Evolutionary conservation across 1,140 invertebrate genomes (phyloP).

Genomic region (Drosophila truncata): DNA sequence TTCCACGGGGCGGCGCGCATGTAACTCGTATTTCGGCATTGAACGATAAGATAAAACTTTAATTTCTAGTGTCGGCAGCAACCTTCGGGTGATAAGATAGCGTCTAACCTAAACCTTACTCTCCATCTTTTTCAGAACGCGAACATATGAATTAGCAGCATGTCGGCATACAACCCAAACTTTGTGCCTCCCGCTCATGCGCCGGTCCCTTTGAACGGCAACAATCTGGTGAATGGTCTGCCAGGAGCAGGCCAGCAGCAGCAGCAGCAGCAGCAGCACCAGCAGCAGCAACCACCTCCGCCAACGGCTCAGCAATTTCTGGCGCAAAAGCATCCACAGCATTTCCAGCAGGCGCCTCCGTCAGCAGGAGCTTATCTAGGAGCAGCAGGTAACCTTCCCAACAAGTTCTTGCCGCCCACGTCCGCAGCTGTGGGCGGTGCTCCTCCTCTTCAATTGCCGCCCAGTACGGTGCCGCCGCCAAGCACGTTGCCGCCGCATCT

Average conservation of each 20-base stretch:
- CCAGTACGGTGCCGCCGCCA: constrained; percentile 9
- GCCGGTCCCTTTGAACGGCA: constrained; percentile 56
- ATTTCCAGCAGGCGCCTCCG: constrained; percentile 42
- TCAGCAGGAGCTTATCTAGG: constrained; percentile 37
- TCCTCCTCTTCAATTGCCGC: constrained; percentile 1
- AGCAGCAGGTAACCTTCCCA: constrained; percentile 39
- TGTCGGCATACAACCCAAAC: constrained; percentile 80
- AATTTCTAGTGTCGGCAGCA: constrained; percentile 7
- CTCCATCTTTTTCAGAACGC: constrained; percentile 50
- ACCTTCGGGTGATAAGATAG: constrained; percentile 51
- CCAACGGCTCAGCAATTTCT: constrained; percentile 20
- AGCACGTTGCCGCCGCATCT: constrained; percentile 67
- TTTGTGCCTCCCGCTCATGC: constrained; percentile 56
- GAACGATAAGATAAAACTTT: constrained; percentile 42
- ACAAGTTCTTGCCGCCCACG: constrained; percentile 67
- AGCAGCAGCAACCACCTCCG: constrained; percentile 14
- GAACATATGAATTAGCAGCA: constrained; percentile 74
- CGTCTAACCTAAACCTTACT: constrained; percentile 11
- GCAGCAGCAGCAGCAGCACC: constrained; percentile 7
- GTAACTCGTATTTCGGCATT: constrained; percentile 32
- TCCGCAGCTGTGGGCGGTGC: neutral
- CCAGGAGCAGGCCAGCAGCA: constrained; percentile 30
- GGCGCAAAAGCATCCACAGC: constrained; percentile 39
- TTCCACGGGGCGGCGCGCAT: constrained; percentile 14
- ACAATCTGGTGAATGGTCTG: constrained; percentile 62